These are phyloP conservation scores for Silurus asotus DNA, from an alignment of 2,113 vertebrate species.

Conservation along the genomic window DNA sequence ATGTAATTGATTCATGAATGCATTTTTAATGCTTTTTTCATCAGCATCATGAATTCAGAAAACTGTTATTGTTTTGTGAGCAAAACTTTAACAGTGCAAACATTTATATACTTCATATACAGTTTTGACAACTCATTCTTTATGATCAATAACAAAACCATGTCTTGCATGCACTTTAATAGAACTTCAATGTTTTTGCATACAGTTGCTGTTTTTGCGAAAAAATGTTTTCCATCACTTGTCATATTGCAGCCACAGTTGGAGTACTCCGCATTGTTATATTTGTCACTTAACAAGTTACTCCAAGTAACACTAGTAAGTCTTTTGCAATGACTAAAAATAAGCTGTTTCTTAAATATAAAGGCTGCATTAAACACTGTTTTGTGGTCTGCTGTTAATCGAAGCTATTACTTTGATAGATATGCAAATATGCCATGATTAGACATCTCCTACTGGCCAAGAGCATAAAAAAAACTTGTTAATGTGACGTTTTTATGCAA, in stretches of 20 bases:
- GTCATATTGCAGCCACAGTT: not conserved
- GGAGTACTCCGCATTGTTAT: not conserved
- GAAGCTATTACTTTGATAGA: not conserved
- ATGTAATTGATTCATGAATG: not conserved
- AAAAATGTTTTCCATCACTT: not conserved
- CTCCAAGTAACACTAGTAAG: not conserved
- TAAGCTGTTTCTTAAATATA: not conserved
- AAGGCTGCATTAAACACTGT: not conserved
- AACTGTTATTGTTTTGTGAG: not conserved
- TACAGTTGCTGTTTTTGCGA: not conserved
- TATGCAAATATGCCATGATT: constrained; percentile 32
- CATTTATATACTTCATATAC: not conserved
- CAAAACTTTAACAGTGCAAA: not conserved
- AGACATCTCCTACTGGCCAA: not conserved
- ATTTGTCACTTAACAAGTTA: not conserved
- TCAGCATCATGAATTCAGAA: not conserved
- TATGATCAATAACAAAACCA: not conserved
- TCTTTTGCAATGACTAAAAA: not conserved
- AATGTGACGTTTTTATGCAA: constrained; percentile 24
- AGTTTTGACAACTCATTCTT: not conserved
- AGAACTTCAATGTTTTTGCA: not conserved
- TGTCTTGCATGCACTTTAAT: not conserved
- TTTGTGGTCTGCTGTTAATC: not conserved
- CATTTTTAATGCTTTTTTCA: not conserved
- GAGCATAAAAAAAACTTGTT: constrained; percentile 14